These are phyloP conservation scores for Sepioteuthis lessoniana DNA, from an alignment of 2,888 invertebrate genomes.

Conservation along the genomic window DNA sequence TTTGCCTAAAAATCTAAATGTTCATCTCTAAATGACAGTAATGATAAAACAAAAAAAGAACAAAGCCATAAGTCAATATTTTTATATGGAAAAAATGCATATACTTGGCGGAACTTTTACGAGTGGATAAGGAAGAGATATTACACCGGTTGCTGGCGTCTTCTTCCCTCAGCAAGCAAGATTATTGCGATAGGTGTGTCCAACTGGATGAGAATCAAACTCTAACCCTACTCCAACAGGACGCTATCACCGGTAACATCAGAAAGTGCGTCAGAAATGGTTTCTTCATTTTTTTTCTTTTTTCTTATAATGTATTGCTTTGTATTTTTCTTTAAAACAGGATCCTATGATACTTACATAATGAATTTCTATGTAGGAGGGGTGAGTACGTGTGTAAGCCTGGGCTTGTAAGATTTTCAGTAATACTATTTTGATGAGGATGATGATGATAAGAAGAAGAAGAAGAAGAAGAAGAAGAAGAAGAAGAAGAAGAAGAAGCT, in stretches of 20 bases:
- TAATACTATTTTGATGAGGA: too few relatives aligned
- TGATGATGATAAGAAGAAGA: too few relatives aligned
- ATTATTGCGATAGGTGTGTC: neutral
- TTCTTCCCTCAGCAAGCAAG: neutral
- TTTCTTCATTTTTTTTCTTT: neutral
- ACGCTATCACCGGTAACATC: neutral
- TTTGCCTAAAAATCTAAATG: neutral
- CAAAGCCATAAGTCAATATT: conserved; percentile 15
- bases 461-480: too few relatives aligned
- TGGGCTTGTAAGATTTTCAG: too few relatives aligned
- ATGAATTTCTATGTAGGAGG: too few relatives aligned
- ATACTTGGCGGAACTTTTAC: neutral
- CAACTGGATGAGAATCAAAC: neutral
- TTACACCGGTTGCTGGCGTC: neutral
- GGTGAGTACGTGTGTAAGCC: too few relatives aligned
- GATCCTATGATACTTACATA: neutral
- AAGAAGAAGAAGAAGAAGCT: too few relatives aligned
- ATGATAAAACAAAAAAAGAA: neutral
- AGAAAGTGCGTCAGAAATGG: neutral
- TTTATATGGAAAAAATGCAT: neutral
- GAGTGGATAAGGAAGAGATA: conserved; percentile 19
- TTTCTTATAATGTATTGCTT: neutral
- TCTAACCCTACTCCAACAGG: neutral
- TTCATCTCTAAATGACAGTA: conserved; percentile 19
- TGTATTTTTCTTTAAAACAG: neutral